These are phyloP conservation scores for Naja naja DNA, from an alignment of 2,113 vertebrate genomes.

Conservation along the genomic window DNA sequence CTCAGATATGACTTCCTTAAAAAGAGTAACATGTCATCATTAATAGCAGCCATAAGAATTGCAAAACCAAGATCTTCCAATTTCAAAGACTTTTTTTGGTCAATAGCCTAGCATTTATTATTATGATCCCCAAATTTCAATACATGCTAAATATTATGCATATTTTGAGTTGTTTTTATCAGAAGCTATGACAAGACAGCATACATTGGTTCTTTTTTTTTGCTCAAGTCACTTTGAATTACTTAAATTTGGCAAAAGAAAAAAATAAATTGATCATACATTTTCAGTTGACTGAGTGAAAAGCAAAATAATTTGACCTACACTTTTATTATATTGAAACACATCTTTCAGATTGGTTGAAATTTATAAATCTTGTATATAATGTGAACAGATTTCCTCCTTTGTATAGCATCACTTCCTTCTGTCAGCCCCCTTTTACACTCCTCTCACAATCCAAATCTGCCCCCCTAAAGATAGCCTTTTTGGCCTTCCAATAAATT, in stretches of 20 bases:
- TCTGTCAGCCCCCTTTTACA: neutral
- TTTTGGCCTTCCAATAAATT: neutral
- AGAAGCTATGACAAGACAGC: neutral
- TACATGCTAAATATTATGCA: neutral
- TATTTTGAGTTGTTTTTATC: neutral
- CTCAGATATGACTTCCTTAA: neutral
- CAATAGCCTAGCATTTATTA: constrained; percentile 25
- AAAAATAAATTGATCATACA: neutral
- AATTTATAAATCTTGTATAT: neutral
- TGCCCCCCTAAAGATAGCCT: neutral
- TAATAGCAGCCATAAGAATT: neutral
- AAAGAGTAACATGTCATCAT: neutral
- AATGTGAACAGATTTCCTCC: neutral
- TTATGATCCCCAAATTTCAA: constrained; percentile 1
- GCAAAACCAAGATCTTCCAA: neutral
- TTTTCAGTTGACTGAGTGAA: neutral
- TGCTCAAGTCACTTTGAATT: neutral
- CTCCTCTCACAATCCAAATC: neutral
- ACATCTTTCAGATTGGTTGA: neutral
- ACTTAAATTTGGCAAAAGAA: neutral
- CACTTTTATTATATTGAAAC: neutral
- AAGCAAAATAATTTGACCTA: neutral
- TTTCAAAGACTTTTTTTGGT: constrained; percentile 32
- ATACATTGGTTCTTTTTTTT: neutral
- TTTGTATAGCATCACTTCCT: neutral